These are phyloP conservation scores for Phyllopteryx taeniolatus DNA, from an alignment of 2,113 vertebrate genomes.

Conservation along the genomic window DNA sequence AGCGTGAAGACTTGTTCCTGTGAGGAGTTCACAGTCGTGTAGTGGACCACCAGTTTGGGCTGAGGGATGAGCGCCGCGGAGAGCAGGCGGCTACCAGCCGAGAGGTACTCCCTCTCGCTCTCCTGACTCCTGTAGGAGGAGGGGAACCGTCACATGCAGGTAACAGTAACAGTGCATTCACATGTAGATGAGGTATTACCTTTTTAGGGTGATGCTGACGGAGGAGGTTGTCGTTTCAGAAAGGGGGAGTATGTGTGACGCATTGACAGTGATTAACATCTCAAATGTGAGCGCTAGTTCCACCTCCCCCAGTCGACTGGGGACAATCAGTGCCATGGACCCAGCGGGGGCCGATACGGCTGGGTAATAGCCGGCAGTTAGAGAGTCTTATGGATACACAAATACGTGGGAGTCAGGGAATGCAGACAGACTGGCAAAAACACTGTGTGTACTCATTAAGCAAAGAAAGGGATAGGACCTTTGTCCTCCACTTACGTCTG, in stretches of 20 bases:
- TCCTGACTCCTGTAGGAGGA: slow-evolving; percentile 43
- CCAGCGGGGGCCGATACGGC: slow-evolving; percentile 70
- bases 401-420: background rate
- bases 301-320: slow-evolving; percentile 81
- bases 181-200: slow-evolving; percentile 65
- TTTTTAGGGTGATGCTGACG: slow-evolving; percentile 84
- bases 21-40: slow-evolving; percentile 75
- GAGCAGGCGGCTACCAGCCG: slow-evolving; percentile 78
- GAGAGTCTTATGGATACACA: slow-evolving; percentile 72
- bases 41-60: slow-evolving; percentile 84
- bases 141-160: background rate
- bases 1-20: slow-evolving; percentile 86
- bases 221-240: slow-evolving; percentile 41
- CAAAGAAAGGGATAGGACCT: background rate
- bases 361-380: slow-evolving; percentile 79
- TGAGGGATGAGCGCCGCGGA: slow-evolving; percentile 78
- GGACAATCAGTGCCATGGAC: slow-evolving; percentile 73
- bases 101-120: slow-evolving; percentile 74
- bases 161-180: background rate
- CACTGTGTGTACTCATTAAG: background rate
- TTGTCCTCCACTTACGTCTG: slow-evolving; percentile 79
- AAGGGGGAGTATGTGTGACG: slow-evolving; percentile 68
- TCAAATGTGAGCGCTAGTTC: slow-evolving; percentile 89
- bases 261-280: slow-evolving; percentile 85
- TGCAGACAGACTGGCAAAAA: background rate